Evolutionary conservation across 2,797 vertebrate species (phyloP), one percentile per base, ranked within the genome.

Genomic region (Arctocebus calabarensis): DNA sequence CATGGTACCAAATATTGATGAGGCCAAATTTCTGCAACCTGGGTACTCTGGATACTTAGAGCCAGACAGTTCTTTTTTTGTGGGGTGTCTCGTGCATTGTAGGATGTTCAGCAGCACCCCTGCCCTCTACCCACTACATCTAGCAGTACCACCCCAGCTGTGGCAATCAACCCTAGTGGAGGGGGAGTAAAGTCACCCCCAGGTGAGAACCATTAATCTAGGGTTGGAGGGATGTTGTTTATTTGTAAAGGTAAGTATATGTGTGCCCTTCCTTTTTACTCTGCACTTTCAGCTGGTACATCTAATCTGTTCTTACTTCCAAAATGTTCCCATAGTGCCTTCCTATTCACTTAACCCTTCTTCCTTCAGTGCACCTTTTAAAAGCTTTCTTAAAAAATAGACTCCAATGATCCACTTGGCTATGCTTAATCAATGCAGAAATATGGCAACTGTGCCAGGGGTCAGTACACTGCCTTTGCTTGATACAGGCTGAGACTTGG

Each of bases 351-450:
- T 11, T 70, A 88, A 88, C 7, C 1, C 22, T 78, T 94, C 79
- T 64, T 57, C 64, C 11, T 43, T 66, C 43, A 59, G 34, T 32
- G 37, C 4, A 64, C 27, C 64, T 91, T 94, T 84, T 19, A 70
- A 87, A 83, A 27, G 34, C 78, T 62, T 92, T 84, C 64, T 88
- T 68, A n/a, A 29, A 82, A 82, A 64, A 40, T 14, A 55, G 52
- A 90, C 34, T 75, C 87, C 70, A 88, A 1, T 37, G n/a, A 4
- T 14, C 22, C 43, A 88, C 89, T 82, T 84, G 57, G 57, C 34
- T 34, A 79, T 25, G 83, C 43, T 91, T 83, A 93, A 90, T 93
- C 88, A 66, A 85, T 91, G 86, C 34, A 94, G 91, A 96, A 94
- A 81, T 77, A 89, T 43, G 88, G 20, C 45, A 83, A 82, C 85